Conservation (phyloP, 2,888 invertebrate species). For the Heliconius aoede region DNA sequence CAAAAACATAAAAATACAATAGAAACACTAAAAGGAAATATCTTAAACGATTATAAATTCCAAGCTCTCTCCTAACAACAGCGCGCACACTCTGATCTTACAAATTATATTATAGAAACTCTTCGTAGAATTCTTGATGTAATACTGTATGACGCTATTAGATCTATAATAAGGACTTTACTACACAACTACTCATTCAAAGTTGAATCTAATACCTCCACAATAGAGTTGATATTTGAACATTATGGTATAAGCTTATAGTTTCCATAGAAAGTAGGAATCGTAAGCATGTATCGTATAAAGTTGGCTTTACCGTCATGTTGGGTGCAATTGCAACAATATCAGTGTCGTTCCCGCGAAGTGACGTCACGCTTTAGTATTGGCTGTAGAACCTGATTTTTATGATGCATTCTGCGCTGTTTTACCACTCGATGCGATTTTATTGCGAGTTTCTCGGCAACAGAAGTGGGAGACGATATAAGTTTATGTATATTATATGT, state of each 20-base stretch:
- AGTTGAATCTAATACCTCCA: neutral
- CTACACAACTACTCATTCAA: neutral
- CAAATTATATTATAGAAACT: slow-evolving; percentile 45
- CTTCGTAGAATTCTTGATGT: slow-evolving; percentile 47
- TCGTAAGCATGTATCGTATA: slow-evolving; percentile 47
- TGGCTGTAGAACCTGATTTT: slow-evolving; percentile 36
- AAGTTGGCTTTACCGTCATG: slow-evolving; percentile 54
- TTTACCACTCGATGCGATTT: slow-evolving; percentile 11
- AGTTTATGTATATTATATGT: neutral
- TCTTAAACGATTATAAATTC: slow-evolving; percentile 32
- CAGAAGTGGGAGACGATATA: neutral
- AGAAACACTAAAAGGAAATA: slow-evolving; percentile 20
- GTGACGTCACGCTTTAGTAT: slow-evolving; percentile 53
- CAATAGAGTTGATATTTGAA: neutral
- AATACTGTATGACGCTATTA: slow-evolving; percentile 42
- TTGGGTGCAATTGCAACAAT: slow-evolving; percentile 56
- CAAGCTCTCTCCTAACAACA: slow-evolving; percentile 43
- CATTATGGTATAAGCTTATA: slow-evolving; percentile 2
- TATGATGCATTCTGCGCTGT: slow-evolving; percentile 27
- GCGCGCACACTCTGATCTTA: slow-evolving; percentile 45
- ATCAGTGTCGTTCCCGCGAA: slow-evolving; percentile 48
- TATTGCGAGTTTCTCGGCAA: neutral
- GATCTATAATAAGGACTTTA: slow-evolving; percentile 26
- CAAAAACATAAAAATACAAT: slow-evolving; percentile 38
- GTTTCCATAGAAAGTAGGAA: slow-evolving; percentile 38